Base-by-base conservation (phyloP, 2,113 vertebrate species). In the Artemisiospiza belli region DNA sequence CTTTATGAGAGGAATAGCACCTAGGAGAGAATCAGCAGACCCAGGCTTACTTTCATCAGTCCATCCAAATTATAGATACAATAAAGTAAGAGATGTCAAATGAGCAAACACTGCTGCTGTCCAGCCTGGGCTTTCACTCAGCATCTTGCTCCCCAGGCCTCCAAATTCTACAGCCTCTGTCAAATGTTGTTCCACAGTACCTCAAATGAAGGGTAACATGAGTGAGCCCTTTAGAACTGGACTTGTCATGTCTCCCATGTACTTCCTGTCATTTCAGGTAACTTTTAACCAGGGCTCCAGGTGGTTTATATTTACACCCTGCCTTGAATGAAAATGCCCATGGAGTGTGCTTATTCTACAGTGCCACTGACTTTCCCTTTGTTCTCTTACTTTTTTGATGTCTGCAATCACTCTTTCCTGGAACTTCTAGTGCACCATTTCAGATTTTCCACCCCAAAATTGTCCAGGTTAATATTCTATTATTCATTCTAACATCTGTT, bases 1-100 rank as follows among this genome's bases (percentile, higher is more conserved):
- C 84, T 97, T 96, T 92, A 90, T 96, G 67, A 93, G 68, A 73
- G 80, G 89, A 95, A 72, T 61, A 86, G 44, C 25, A 88, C 75
- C 80, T 84, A 84, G 35, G 55, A 96, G 94, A 97, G 86, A 95
- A 95, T 87, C 90, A 95, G 87, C 74, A 59, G 75, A 74, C 7
- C 4, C 20, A 59, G 64, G 12, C 18, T 69, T 15, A 3, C 14
- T 80, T 70, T 52, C 1, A 0, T 55, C 44, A 58, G 18, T 30
- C 64, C 12, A 11, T 44, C 31, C 51, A 90, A 87, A 55, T 51
- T 39, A 44, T 2, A 61, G 16, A 39, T 14, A 62, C 5, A 47
- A 46, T 63, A 44, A 86, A 77, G 51, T 74, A 11, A 78, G 51
- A 77, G 12, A 78, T 15, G 15, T 33, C 57, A 81, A 70, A 59